These are phyloP conservation scores for Corbicula japonica DNA, from an alignment of 2,888 invertebrate species.

Conservation along the genomic window DNA sequence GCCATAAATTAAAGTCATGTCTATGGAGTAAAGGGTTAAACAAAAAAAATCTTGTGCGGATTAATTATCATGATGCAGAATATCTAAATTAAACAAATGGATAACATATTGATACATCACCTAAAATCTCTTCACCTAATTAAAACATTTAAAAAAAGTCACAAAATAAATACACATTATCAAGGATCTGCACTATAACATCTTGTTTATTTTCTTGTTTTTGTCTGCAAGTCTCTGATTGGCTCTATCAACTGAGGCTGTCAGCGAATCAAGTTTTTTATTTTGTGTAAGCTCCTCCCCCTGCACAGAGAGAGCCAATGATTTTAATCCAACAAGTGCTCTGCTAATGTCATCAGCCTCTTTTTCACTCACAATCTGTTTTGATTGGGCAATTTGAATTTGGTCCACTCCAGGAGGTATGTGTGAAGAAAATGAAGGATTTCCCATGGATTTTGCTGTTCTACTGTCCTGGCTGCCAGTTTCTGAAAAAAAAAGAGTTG, in stretches of 20 bases:
- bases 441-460: not conserved
- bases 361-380: constrained; percentile 68
- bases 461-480: not conserved
- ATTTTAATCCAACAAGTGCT: constrained; percentile 71
- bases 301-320: constrained; percentile 72
- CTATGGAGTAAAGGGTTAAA: too few relatives aligned
- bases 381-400: constrained; percentile 47
- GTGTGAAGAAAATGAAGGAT: not conserved
- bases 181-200: too few relatives aligned
- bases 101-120: too few relatives aligned
- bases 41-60: too few relatives aligned
- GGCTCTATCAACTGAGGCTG: constrained; percentile 69
- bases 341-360: constrained; percentile 73
- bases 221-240: constrained; percentile 64
- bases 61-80: too few relatives aligned
- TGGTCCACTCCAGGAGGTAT: constrained; percentile 19
- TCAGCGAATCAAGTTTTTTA: constrained; percentile 72
- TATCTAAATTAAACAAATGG: too few relatives aligned
- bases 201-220: constrained; percentile 62
- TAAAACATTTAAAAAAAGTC: too few relatives aligned
- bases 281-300: constrained; percentile 70
- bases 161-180: too few relatives aligned
- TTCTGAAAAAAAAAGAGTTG: not conserved
- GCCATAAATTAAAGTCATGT: too few relatives aligned
- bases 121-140: too few relatives aligned